Base-by-base conservation (phyloP, 92 coral and sea anemone genomes). In the Nematostella vectensis region DNA sequence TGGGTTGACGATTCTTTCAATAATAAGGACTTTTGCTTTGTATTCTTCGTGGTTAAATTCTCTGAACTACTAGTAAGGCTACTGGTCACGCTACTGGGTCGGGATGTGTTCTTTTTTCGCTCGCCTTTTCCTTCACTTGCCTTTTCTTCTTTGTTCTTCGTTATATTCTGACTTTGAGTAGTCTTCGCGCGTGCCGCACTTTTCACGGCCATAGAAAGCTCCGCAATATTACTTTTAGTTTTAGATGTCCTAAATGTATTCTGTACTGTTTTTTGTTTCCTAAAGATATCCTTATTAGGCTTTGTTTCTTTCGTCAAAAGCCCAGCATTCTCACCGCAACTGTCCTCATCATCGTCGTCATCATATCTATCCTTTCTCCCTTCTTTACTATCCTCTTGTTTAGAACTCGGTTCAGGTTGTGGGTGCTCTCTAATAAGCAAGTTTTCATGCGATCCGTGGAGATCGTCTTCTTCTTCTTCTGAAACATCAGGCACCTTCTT, bases 271-370 rank as follows among this genome's bases (percentile, higher is more conserved):
- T 33, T 33, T 33, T 33, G 40, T 15, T 33, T 33, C 15, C 40
- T 33, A 33, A 33, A 33, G 40, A 33, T 33, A 6, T 33, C 40
- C 40, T 33, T 33, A 15, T 33, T 33, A 33, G 40, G 40, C 15
- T 33, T 33, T 6, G 15, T 15, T 33, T 33, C 40, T 33, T 15
- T 33, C 8, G 4, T 45, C 11, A 45, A 17, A 22, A 45, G 51
- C 4, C 51, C 23, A 9, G 9, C 51, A 45, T 45, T 45, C 23
- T 45, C 51, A 6, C 18, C 51, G 12, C 18, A 11, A 45, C 23
- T 19, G 9, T 19, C 40, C 19, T 61, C 56, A 44, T 28, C 30
- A 43, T 61, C 58, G 33, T 29, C 24, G 50, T 55, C 49, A 27
- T 13, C 25, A 21, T 30, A 6, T 27, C 31, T 29, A 2, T 55